These are phyloP conservation scores for Rhabdomys pumilio DNA, from an alignment of 2,797 vertebrate genomes.

Conservation along the genomic window DNA sequence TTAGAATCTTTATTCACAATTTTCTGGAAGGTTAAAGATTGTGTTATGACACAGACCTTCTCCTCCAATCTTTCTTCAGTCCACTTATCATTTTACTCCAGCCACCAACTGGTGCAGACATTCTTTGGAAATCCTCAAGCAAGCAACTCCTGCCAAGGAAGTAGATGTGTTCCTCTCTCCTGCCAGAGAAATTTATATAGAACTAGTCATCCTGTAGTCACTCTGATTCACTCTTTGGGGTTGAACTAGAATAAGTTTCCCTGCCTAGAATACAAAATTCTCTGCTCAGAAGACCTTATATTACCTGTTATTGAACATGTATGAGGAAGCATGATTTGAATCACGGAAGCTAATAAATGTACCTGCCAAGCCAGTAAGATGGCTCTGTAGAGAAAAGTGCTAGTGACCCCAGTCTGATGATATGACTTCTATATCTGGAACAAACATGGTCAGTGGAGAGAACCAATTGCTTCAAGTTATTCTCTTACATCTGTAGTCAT, in stretches of 20 bases:
- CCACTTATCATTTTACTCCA: background rate
- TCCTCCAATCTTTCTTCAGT: background rate
- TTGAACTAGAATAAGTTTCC: background rate
- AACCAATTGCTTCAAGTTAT: background rate
- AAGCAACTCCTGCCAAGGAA: background rate
- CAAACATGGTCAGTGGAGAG: background rate
- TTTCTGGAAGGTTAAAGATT: slow-evolving; percentile 1
- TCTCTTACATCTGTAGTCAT: background rate
- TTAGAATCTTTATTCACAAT: slow-evolving; percentile 35
- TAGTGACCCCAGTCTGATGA: too few species aligned
- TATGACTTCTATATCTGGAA: background rate
- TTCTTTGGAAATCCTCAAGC: background rate
- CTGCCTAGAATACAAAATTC: background rate
- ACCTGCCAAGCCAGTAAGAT: background rate
- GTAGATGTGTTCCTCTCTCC: background rate
- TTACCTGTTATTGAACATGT: background rate
- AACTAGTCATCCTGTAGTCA: background rate
- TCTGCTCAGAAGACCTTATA: background rate
- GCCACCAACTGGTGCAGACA: background rate
- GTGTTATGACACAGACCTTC: background rate
- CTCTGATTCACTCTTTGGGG: background rate
- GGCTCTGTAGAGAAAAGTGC: background rate
- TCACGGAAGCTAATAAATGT: background rate
- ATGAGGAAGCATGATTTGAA: background rate
- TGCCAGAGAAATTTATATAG: background rate